Percentiles rank a stretch among this genome's conserved stretches.
Evolutionary conservation across 2,888 invertebrate genomes (phyloP).

Genomic region (Nomada ruficornis): DNA sequence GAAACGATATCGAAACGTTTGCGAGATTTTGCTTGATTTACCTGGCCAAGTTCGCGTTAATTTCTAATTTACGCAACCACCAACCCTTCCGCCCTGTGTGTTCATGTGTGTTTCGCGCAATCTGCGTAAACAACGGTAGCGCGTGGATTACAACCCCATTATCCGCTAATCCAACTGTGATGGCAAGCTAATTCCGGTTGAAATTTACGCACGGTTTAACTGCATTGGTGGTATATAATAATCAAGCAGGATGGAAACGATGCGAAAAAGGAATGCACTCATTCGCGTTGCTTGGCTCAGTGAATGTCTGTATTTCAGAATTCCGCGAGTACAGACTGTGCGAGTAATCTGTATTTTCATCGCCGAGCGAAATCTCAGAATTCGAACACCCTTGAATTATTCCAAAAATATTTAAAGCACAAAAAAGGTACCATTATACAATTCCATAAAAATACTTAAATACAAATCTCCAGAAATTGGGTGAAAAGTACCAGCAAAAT

Average conservation of each 20-base stretch:
- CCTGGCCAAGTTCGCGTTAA: slow-evolving; percentile 36
- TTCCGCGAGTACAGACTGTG: too few relatives aligned
- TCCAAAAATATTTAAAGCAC: too few relatives aligned
- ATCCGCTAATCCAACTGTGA: slow-evolving; percentile 48
- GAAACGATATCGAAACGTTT: neutral
- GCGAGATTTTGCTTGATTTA: slow-evolving; percentile 20
- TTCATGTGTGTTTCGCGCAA: slow-evolving; percentile 6
- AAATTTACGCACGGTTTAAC: slow-evolving; percentile 41
- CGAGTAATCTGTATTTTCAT: too few relatives aligned
- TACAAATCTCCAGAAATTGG: too few relatives aligned
- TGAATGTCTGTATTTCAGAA: too few relatives aligned
- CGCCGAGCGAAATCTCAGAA: too few relatives aligned
- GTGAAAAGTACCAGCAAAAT: too few relatives aligned
- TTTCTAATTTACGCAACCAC: slow-evolving; percentile 44
- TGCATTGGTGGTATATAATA: slow-evolving; percentile 7
- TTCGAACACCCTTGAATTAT: too few relatives aligned
- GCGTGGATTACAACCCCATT: slow-evolving; percentile 54
- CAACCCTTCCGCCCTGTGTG: neutral
- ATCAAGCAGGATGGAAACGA: slow-evolving; percentile 9
- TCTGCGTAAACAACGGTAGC: slow-evolving; percentile 39
- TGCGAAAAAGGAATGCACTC: neutral
- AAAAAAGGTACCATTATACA: too few relatives aligned
- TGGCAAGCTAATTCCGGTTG: slow-evolving; percentile 43
- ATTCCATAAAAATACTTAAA: too few relatives aligned
- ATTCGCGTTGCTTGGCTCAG: neutral